Evolutionary conservation across 2,888 invertebrate genomes (phyloP).

Genomic region (Oxystoma pomonae): DNA sequence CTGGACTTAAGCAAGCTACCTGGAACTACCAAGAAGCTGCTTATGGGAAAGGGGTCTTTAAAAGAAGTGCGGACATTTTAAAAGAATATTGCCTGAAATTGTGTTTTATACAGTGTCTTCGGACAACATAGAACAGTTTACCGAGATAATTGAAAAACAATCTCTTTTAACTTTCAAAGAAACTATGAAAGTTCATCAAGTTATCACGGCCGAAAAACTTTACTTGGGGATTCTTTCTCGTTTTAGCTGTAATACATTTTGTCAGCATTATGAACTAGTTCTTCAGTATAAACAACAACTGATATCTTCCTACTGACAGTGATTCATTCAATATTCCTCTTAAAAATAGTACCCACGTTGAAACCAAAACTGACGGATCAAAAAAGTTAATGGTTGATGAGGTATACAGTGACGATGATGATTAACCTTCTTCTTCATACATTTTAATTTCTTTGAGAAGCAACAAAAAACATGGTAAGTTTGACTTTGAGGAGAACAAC

Average conservation of each 20-base stretch:
- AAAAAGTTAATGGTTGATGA: not conserved
- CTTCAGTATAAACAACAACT: not conserved
- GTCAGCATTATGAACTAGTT: not conserved
- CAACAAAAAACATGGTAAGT: not conserved
- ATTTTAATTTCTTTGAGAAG: not conserved
- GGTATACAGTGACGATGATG: not conserved
- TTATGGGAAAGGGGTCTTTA: constrained; percentile 11
- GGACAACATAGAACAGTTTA: not conserved
- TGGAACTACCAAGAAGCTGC: constrained; percentile 13
- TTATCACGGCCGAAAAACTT: not conserved
- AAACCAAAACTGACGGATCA: not conserved
- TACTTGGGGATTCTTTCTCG: not conserved
- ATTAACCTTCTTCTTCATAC: not conserved
- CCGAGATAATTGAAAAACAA: constrained; percentile 1
- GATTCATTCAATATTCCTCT: not conserved
- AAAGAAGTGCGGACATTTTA: constrained; percentile 3
- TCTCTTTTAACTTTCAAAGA: constrained; percentile 2
- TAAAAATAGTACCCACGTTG: not conserved
- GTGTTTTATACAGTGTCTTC: not conserved
- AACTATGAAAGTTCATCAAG: constrained; percentile 8
- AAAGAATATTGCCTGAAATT: not conserved
- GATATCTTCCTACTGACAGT: not conserved
- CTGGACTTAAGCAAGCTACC: not conserved
- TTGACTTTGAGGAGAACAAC: not conserved
- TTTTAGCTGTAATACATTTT: not conserved